phyloP scores from a whole-genome alignment of 2,797 vertebrate species.

The Trachops cirrhosus region DNA sequence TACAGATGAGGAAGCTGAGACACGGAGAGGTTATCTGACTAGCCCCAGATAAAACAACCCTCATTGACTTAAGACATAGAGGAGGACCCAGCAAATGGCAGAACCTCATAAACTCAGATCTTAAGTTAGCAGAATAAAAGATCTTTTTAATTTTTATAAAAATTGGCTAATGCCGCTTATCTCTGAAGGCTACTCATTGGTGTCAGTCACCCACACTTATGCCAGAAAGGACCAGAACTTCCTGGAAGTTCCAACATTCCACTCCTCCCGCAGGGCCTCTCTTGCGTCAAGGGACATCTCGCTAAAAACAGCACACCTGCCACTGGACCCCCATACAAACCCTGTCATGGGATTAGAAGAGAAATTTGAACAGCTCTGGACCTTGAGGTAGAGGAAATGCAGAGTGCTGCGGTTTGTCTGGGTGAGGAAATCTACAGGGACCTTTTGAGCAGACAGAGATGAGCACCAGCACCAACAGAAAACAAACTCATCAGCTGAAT shows the following conservation, averaged over 20 bases:
- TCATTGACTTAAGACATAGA: not conserved
- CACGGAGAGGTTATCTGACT: not conserved
- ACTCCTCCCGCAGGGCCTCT: not conserved
- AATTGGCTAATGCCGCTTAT: not conserved
- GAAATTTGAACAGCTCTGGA: not conserved
- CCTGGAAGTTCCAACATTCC: not conserved
- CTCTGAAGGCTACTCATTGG: not conserved
- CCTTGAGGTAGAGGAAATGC: too few relatives aligned
- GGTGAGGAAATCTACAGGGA: not conserved
- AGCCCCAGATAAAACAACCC: not conserved
- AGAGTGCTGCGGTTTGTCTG: not conserved
- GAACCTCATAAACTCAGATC: not conserved
- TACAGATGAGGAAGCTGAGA: not conserved
- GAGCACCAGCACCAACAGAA: not conserved
- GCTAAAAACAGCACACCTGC: not conserved
- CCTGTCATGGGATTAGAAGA: not conserved
- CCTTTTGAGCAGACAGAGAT: not conserved
- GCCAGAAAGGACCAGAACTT: not conserved
- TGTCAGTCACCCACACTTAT: not conserved
- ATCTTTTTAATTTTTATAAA: not conserved
- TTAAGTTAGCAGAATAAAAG: not conserved
- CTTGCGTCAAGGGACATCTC: not conserved
- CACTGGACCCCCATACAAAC: not conserved
- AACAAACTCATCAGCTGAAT: not conserved
- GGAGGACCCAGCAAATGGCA: not conserved